A percentile compares a stretch with the other conserved stretches of the same genome.
Evolutionary conservation across 1,140 invertebrate genomes (phyloP).

Genomic region (Lasioglossum albipes): DNA sequence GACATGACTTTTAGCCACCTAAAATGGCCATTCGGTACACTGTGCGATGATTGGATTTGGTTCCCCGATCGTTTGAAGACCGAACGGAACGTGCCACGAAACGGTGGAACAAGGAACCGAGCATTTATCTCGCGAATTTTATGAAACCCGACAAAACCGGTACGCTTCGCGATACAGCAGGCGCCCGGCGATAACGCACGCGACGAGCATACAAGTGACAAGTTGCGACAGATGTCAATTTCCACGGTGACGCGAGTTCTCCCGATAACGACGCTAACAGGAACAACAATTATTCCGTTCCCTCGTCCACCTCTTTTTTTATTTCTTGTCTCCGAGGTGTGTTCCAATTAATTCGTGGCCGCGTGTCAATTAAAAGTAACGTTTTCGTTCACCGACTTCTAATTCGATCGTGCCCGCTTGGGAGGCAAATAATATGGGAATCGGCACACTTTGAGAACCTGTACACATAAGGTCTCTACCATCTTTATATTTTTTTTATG

Average conservation of each 20-base stretch:
- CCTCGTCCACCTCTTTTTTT: not conserved
- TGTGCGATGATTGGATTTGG: not conserved
- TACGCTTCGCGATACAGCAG: not conserved
- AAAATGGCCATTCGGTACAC: no score
- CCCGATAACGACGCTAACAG: constrained; percentile 43
- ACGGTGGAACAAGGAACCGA: not conserved
- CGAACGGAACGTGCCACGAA: not conserved
- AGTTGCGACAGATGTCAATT: constrained; percentile 45
- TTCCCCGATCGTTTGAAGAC: not conserved
- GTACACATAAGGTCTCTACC: no score
- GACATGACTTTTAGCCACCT: no score
- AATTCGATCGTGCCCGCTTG: not conserved
- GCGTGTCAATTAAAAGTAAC: constrained; percentile 35
- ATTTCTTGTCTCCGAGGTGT: not conserved
- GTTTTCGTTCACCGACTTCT: not conserved
- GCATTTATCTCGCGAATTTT: not conserved
- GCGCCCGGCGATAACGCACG: constrained; percentile 13
- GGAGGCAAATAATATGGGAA: not conserved
- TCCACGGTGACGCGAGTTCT: constrained; percentile 37
- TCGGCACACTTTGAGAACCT: no score
- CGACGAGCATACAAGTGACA: constrained; percentile 15
- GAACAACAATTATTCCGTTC: constrained; percentile 40
- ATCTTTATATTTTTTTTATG: no score
- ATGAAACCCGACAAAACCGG: not conserved
- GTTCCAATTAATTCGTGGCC: constrained; percentile 39